Evolutionary conservation across 2,797 vertebrate species (phyloP), one percentile per base, ranked within the genome.

Genomic region (Hypotaenidia philippensis): DNA sequence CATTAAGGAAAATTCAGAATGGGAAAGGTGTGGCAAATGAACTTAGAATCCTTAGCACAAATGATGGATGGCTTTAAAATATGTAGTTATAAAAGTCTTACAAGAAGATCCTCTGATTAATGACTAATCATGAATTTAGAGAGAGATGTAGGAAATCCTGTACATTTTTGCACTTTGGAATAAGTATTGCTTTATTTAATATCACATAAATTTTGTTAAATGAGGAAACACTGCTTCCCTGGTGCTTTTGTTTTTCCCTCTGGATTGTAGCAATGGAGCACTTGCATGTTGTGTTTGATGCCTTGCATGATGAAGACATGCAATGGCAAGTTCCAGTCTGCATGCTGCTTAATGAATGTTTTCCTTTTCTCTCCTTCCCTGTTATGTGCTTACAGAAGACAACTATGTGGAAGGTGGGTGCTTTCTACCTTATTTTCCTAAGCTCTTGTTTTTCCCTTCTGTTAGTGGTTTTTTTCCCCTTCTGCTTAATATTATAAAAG

Each of bases 271-370:
- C 94, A 95, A 95, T 93, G 97, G 98, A 98, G 98, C 98, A 98
- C 98, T 98, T 99, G 99, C 99, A 99, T 99, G 99, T 98, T 98
- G 98, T 99, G 98, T 99, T 98, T 98, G 98, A 97, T 98, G 99
- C 99, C 99, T 99, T 99, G 99, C 99, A 99, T 99, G 99, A 98
- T 97, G 95, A 98, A 98, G 95, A 98, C 99, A 99, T 99, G 99
- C 99, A 99, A 98, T 82, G 99, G 99, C 99, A 98, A 98, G 98
- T 98, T 98, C 98, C 97, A 98, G 99, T 99, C 98, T 99, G 99
- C 99, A 99, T 99, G 99, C 99, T 98, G 98, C 99, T 99, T 99
- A 99, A 99, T 99, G 98, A 99, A 99, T 99, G 98, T 99, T 98
- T 99, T 98, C 99, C 99, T 99, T 99, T 99, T 99, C 98, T 99